Evolutionary conservation across 2,888 invertebrate genomes (phyloP).

Genomic region (Dioctria linearis): DNA sequence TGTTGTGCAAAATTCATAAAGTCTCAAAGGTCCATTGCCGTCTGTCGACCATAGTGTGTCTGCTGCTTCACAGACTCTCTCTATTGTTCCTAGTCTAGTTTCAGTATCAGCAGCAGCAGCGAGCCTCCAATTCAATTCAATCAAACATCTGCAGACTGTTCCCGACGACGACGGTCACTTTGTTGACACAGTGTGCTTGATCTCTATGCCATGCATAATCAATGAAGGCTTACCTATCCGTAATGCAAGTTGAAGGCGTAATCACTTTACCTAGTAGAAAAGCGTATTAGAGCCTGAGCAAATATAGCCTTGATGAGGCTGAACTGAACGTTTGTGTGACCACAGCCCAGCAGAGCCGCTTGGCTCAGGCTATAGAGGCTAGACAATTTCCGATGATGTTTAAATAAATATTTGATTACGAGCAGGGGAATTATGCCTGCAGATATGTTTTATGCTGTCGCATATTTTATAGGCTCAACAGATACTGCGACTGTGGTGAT

Average conservation of each 20-base stretch:
- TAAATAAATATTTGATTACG: conserved; percentile 45
- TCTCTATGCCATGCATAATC: conserved; percentile 44
- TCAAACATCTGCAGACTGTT: conserved; percentile 19
- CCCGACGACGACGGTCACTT: not conserved
- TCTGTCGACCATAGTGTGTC: not conserved
- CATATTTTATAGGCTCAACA: too few species aligned
- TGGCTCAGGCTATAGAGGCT: not conserved
- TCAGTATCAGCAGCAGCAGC: not conserved
- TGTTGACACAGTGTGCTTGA: conserved; percentile 46
- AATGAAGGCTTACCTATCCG: conserved; percentile 16
- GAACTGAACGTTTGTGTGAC: not conserved
- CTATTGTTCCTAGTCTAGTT: not conserved
- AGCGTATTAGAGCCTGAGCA: conserved; percentile 41
- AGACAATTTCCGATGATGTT: conserved; percentile 11
- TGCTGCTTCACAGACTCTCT: not conserved
- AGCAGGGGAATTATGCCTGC: too few species aligned
- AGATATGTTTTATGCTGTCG: too few species aligned
- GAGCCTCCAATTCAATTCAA: conserved; percentile 37
- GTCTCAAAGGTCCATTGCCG: conserved; percentile 32
- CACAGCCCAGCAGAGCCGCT: not conserved
- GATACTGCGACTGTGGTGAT: too few species aligned
- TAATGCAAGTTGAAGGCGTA: conserved; percentile 16
- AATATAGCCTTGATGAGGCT: conserved; percentile 42
- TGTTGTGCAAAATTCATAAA: conserved; percentile 45
- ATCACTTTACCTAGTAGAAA: conserved; percentile 49